Evolutionary conservation across 1,140 invertebrate genomes (phyloP), one percentile per base, ranked within the genome.

Genomic region (Samia ricini): DNA sequence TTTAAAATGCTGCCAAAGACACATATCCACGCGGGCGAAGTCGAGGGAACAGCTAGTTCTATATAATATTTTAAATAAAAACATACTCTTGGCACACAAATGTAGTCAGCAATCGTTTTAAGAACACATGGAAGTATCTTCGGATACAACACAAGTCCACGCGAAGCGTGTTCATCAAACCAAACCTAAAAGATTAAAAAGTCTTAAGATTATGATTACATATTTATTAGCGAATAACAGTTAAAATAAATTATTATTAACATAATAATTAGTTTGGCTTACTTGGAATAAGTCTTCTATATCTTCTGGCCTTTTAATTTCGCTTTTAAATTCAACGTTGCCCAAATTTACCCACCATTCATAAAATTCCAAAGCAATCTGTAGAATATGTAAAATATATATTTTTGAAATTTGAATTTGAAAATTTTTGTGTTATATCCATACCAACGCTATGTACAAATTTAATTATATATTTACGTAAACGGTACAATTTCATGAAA

Each of bases 291-390:
- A 64, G 26, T 79, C 77, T 77, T 90, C 85, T n/a, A 90, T 86
- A 59, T 88, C 83, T 71, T 87, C 79, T 0, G 85, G 77, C 8
- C 85, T 72, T 65, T 83, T 88, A 24, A 90, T 88, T 80, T 90
- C 88, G 63, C 85, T 88, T 62, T 88, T 88, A 58, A 85, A 90
- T 50, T 91, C 91, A 8, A 91, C 81, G 23, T 81, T 81, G 0
- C 91, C 91, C 19, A 93, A 71, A 51, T 65, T 79, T 49, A 88
- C 83, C 74, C 93, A 83, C 93, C 93, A 94, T 2, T 92, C 84
- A 61, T 92, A 93, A 69, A 94, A 94, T 52, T 94, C 92, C 57
- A 81, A 80, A 10, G 91, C 88, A 50, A 92, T 92, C 90, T 91
- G 68, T 56, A 77, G 83, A 72, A 54, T 56, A 62, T 56, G 33